Percentiles rank a stretch among this genome's conserved stretches.
These are phyloP conservation scores for Tor tambroides DNA, from an alignment of 2,113 vertebrate species.

Conservation along the genomic window DNA sequence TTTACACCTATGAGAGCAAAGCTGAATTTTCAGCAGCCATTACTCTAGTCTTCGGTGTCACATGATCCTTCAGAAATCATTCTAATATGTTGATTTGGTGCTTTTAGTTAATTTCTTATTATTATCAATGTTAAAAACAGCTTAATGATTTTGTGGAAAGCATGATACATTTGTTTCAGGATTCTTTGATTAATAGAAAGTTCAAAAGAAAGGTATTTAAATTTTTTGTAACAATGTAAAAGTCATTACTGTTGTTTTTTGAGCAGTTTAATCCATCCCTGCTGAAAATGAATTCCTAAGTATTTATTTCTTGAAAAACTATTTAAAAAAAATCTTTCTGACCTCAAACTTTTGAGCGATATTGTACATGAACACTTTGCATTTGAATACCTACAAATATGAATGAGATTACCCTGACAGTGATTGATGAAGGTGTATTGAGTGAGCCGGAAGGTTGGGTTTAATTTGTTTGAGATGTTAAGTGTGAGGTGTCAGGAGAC, in stretches of 20 bases:
- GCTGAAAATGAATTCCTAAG: background rate
- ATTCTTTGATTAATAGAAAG: no score
- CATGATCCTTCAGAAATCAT: background rate
- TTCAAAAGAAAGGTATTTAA: no score
- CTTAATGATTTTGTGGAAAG: no score
- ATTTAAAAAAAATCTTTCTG: background rate
- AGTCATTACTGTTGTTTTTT: background rate
- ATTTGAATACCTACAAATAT: background rate
- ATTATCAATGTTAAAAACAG: background rate
- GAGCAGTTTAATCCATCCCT: background rate
- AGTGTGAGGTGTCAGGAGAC: slow-evolving; percentile 12
- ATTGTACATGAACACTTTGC: background rate
- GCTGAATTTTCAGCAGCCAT: background rate
- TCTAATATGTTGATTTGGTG: background rate
- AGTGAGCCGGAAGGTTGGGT: background rate
- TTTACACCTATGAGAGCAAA: background rate
- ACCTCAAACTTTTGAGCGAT: background rate
- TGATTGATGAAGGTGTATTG: background rate
- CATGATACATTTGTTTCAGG: no score
- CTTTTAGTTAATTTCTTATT: background rate
- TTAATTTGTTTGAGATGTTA: slow-evolving; percentile 14
- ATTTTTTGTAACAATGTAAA: no score
- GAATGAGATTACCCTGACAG: background rate
- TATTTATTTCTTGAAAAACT: background rate
- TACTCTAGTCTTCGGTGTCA: background rate